Base-by-base conservation (phyloP, 2,888 invertebrate genomes). In the Papilio protenor region DNA sequence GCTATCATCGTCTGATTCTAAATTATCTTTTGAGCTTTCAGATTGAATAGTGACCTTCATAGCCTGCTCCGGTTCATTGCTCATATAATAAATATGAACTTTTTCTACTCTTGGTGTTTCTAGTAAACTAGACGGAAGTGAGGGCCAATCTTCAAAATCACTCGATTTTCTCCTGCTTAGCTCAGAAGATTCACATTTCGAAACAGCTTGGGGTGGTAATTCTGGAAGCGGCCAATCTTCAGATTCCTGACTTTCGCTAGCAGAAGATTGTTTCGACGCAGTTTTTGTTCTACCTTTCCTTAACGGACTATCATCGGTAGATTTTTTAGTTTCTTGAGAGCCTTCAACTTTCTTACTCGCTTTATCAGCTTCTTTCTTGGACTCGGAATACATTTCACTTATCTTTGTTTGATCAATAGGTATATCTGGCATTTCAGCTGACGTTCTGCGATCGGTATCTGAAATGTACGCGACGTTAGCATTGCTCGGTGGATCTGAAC, bases 401-500 rank as follows among this genome's bases (percentile, higher is more conserved):
- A 95, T 94, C 79, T 96, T 96, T 3, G 95, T 94, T 79, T 96
- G 96, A 87, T 97, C 97, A 81, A 97, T 97, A 0, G 97, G 97
- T 83, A 97, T 96, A 83, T 97, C 97, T 0, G 97, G 97, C 96
- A 97, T 96, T 92, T 97, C 97, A 0, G 97, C 97, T 0, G 97
- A 97, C 2, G 97, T 97, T 83, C 97, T 95, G 81, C 97, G 95
- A 89, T 97, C 97, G 1, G 96, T 95, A 85, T 97, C 97, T 0
- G 97, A 97, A 84, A 97, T 97, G 85, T 97, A 97, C n/a, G 96
- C 96, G 61, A 96, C 94, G 84, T 96, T 96, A 14, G 96, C 96
- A 83, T 97, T 96, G 85, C 97, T 97, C 0, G 97, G 97, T 0
- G 98, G 97, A 89, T 98, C 98, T 0, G 98, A 98, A 84, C 98